These are phyloP conservation scores for Ophion ellenae DNA, from an alignment of 2,888 invertebrate species.

Conservation along the genomic window DNA sequence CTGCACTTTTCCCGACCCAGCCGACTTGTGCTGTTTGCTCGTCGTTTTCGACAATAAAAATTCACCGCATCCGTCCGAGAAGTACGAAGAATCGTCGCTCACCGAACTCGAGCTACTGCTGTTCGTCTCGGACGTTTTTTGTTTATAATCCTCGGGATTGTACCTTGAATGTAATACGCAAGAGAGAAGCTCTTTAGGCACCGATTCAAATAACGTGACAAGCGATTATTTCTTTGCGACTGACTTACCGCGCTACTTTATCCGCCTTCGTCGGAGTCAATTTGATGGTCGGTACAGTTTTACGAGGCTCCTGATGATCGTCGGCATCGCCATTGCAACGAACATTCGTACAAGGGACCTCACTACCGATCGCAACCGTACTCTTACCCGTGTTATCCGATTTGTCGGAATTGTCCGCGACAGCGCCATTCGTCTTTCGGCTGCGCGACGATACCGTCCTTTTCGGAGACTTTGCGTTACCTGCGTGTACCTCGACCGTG, in stretches of 20 bases:
- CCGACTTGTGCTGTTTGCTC: slow-evolving; percentile 69
- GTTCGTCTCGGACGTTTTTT: slow-evolving; percentile 72
- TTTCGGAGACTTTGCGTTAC: slow-evolving; percentile 49
- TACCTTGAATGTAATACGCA: slow-evolving; percentile 69
- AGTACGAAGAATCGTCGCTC: slow-evolving; percentile 81
- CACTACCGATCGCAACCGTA: slow-evolving; percentile 6
- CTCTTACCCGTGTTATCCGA: slow-evolving; percentile 16
- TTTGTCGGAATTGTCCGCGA: neutral
- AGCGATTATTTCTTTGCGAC: neutral
- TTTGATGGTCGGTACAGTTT: slow-evolving; percentile 69
- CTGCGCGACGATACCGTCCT: slow-evolving; percentile 24
- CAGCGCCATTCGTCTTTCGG: slow-evolving; percentile 4
- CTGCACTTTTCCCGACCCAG: slow-evolving; percentile 74
- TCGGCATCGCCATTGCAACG: slow-evolving; percentile 50
- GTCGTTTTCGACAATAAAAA: slow-evolving; percentile 53
- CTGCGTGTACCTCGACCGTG: slow-evolving; percentile 36
- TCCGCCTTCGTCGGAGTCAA: slow-evolving; percentile 71
- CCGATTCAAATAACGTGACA: slow-evolving; percentile 1
- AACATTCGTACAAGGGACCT: slow-evolving; percentile 31
- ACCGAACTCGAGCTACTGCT: slow-evolving; percentile 74
- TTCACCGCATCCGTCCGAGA: slow-evolving; percentile 73
- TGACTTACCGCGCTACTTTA: slow-evolving; percentile 73
- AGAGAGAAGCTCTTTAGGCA: slow-evolving; percentile 7
- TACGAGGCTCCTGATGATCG: slow-evolving; percentile 68
- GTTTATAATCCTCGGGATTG: slow-evolving; percentile 78